Conservation (phyloP, 1,140 invertebrate genomes). For the Bombus cullumanus region DNA sequence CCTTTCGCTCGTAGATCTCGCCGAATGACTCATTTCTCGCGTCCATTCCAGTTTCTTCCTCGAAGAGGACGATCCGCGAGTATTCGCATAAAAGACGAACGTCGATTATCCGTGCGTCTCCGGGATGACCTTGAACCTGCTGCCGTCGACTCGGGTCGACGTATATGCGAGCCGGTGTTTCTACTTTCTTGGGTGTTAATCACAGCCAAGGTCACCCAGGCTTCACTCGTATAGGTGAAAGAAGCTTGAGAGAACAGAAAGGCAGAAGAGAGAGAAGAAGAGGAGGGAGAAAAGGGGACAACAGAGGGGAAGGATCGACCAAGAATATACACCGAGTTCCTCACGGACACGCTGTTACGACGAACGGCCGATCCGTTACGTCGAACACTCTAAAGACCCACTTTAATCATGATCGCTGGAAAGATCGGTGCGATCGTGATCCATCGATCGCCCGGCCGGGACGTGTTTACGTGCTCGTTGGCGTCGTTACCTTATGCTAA, state of each 20-base stretch:
- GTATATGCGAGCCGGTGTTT: slow-evolving; percentile 63
- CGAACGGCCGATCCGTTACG: slow-evolving; percentile 63
- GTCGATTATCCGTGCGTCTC: slow-evolving; percentile 40
- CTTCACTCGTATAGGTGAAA: slow-evolving; percentile 50
- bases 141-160: slow-evolving; percentile 46
- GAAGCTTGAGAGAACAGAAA: slow-evolving; percentile 25
- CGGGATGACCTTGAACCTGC: slow-evolving; percentile 74
- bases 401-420: slow-evolving; percentile 68
- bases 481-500: slow-evolving; percentile 74
- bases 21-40: neutral
- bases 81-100: slow-evolving; percentile 12
- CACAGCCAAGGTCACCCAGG: slow-evolving; percentile 62
- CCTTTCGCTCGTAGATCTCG: neutral
- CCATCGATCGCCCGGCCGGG: slow-evolving; percentile 62
- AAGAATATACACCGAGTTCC: slow-evolving; percentile 61
- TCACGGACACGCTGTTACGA: slow-evolving; percentile 60
- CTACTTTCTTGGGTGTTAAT: slow-evolving; percentile 67
- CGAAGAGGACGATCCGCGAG: neutral
- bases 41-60: neutral
- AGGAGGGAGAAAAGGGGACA: slow-evolving; percentile 28
- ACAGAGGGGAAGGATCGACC: slow-evolving; percentile 30
- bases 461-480: slow-evolving; percentile 69
- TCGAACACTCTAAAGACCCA: slow-evolving; percentile 63
- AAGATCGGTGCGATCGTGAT: slow-evolving; percentile 68
- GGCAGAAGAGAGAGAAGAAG: neutral